phyloP scores from a whole-genome alignment of 2,888 invertebrate genomes.

The Tachina grossa region DNA sequence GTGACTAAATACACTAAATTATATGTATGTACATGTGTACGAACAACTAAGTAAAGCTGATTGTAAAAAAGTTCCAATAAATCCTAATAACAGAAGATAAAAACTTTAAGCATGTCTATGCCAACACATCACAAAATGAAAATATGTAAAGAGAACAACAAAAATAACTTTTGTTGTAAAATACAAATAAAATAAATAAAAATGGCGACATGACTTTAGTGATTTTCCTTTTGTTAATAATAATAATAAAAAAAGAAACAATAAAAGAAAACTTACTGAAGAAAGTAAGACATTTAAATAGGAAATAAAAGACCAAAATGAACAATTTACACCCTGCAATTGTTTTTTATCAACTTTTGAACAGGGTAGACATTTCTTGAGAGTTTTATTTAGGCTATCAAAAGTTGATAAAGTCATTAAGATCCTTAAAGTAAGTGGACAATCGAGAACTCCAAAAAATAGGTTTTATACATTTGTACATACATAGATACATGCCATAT shows the following conservation, averaged over 20 bases:
- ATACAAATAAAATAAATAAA: conserved; percentile 57
- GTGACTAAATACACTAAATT: background rate
- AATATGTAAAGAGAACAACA: conserved; percentile 10
- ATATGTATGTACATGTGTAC: background rate
- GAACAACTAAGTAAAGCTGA: background rate
- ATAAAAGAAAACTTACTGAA: conserved; percentile 24
- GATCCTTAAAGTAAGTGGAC: background rate
- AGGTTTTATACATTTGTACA: background rate
- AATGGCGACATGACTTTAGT: conserved; percentile 63
- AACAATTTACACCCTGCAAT: background rate
- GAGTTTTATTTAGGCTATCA: conserved; percentile 1
- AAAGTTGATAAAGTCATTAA: background rate
- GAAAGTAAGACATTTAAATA: conserved; percentile 1
- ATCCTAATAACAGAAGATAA: conserved; percentile 60
- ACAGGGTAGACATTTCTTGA: background rate
- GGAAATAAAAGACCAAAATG: background rate
- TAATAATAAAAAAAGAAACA: conserved; percentile 22
- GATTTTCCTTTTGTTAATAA: conserved; percentile 17
- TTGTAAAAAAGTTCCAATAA: conserved; percentile 33
- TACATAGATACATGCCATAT: too few species aligned
- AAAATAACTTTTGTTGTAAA: conserved; percentile 44
- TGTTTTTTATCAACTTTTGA: background rate
- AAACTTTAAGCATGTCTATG: conserved; percentile 60
- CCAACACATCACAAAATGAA: conserved; percentile 46
- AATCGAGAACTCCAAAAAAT: background rate